A percentile compares a stretch with the other conserved stretches of the same genome.
Evolutionary conservation across 2,888 invertebrate genomes (phyloP).

Genomic region (Camponotus fellah): DNA sequence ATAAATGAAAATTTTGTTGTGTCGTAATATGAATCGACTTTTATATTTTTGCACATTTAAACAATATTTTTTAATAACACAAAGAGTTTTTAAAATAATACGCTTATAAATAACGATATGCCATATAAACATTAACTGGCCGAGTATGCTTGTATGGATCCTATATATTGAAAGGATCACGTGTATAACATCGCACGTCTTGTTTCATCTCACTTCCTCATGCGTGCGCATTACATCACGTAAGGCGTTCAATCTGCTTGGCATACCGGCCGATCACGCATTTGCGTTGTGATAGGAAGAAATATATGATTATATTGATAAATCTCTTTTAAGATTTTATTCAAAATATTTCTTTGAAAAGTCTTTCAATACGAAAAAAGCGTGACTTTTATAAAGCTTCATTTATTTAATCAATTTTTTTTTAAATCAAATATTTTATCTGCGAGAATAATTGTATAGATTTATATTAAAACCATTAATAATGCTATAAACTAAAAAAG

Average conservation of each 20-base stretch:
- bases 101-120: no score
- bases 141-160: not conserved
- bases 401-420: not conserved
- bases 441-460: not conserved
- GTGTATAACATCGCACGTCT: not conserved
- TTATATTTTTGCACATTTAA: not conserved
- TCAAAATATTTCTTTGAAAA: not conserved
- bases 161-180: not conserved
- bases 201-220: constrained; percentile 11
- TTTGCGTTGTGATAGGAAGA: constrained; percentile 9
- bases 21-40: not conserved
- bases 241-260: constrained; percentile 6
- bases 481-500: not conserved
- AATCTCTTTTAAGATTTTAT: not conserved
- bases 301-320: not conserved
- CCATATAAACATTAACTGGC: no score
- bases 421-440: not conserved
- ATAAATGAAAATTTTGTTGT: not conserved
- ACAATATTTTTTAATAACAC: not conserved
- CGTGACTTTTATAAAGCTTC: not conserved
- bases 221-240: constrained; percentile 11
- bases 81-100: no score
- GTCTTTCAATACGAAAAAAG: not conserved
- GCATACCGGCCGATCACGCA: constrained; percentile 15
- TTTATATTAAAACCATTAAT: not conserved